A percentile compares a stretch with the other conserved stretches of the same genome.
Conservation (phyloP, 2,113 vertebrate genomes). For the Megaceryle maxima region DNA sequence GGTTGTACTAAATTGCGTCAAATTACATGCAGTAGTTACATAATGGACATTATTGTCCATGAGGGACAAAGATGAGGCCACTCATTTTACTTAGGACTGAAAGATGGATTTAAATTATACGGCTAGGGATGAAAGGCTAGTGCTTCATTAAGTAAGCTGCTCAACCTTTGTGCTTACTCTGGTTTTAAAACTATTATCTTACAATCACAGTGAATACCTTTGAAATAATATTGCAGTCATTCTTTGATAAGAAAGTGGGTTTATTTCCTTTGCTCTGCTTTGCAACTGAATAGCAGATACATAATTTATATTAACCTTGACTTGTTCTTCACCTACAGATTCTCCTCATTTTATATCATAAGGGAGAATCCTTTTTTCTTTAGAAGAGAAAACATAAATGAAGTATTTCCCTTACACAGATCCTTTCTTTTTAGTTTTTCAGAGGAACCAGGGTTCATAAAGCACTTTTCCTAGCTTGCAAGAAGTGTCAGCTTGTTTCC, state of each 20-base stretch:
- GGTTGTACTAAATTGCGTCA: neutral
- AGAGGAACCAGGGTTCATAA: neutral
- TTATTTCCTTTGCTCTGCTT: constrained; percentile 18
- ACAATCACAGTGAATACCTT: constrained; percentile 51
- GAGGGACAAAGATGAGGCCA: constrained; percentile 32
- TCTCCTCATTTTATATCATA: constrained; percentile 51
- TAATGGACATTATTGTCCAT: neutral
- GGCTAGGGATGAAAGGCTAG: constrained; percentile 40
- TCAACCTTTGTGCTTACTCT: constrained; percentile 39
- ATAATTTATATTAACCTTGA: constrained; percentile 73
- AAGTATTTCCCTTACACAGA: constrained; percentile 22
- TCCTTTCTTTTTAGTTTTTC: neutral
- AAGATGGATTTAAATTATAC: constrained; percentile 45
- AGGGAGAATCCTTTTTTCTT: constrained; percentile 42
- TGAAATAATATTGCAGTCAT: constrained; percentile 58
- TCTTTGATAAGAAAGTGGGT: constrained; percentile 48
- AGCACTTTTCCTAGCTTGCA: neutral
- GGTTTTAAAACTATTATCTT: constrained; percentile 49
- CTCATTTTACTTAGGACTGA: constrained; percentile 41
- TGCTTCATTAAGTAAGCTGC: constrained; percentile 33
- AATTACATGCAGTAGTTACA: neutral
- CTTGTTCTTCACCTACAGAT: constrained; percentile 57
- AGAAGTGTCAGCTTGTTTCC: neutral
- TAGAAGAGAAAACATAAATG: constrained; percentile 36
- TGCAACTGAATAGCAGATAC: constrained; percentile 49